Conservation (phyloP, 2,888 invertebrate genomes). For the Drosophila rellima region DNA sequence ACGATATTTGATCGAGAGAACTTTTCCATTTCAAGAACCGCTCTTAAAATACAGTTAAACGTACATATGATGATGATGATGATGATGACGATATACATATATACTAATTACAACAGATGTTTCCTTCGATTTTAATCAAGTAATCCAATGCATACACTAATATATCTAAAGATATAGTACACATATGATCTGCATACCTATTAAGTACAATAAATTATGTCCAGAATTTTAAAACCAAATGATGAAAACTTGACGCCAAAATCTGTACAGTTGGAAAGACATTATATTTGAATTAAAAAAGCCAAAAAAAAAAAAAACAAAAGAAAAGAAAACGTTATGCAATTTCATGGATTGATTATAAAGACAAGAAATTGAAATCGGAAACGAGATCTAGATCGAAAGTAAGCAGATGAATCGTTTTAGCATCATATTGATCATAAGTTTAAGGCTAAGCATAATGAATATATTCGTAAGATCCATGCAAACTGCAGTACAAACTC, state of each 20-base stretch:
- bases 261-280: slow-evolving; percentile 47
- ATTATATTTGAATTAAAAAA: slow-evolving; percentile 29
- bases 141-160: slow-evolving; percentile 43
- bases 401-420: slow-evolving; percentile 4
- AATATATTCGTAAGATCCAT: slow-evolving; percentile 42
- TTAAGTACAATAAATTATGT: slow-evolving; percentile 72
- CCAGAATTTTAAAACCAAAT: slow-evolving; percentile 34
- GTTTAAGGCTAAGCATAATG: slow-evolving; percentile 44
- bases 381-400: not conserved
- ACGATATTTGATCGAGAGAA: slow-evolving; percentile 3
- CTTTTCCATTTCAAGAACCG: slow-evolving; percentile 10
- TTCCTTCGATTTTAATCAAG: slow-evolving; percentile 59
- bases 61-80: slow-evolving; percentile 10
- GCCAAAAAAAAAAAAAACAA: slow-evolving; percentile 22
- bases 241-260: slow-evolving; percentile 30
- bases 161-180: slow-evolving; percentile 16
- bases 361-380: not conserved
- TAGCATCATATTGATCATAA: slow-evolving; percentile 37
- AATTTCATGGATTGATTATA: not conserved
- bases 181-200: slow-evolving; percentile 62
- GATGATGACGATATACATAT: slow-evolving; percentile 21
- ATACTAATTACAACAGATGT: slow-evolving; percentile 58
- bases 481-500: slow-evolving; percentile 74
- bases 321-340: not conserved
- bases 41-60: slow-evolving; percentile 22